A percentile compares a stretch with the other conserved stretches of the same genome.
These are phyloP conservation scores for Drosophila lowei DNA, from an alignment of 1,140 invertebrate species.

Conservation along the genomic window DNA sequence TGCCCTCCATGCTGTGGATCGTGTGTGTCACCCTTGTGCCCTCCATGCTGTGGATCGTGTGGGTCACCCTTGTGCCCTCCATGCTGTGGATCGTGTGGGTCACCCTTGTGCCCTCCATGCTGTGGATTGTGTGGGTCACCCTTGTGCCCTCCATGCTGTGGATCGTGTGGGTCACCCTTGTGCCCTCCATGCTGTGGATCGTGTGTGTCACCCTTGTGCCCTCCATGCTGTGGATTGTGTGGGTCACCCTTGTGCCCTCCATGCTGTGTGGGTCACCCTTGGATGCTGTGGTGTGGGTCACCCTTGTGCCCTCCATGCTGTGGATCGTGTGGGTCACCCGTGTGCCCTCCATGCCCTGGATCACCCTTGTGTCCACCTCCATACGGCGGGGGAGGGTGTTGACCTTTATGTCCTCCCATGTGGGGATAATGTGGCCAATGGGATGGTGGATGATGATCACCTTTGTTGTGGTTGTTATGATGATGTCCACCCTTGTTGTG, in stretches of 20 bases:
- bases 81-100: no score
- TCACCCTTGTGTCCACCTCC: conserved; percentile 4
- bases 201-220: conserved; percentile 2
- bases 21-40: no score
- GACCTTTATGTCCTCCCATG: conserved; percentile 5
- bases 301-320: conserved; percentile 2
- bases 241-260: neutral
- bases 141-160: neutral
- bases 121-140: neutral
- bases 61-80: conserved; percentile 1
- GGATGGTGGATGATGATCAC: conserved; percentile 13
- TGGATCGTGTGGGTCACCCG: neutral
- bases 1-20: neutral
- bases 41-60: no score
- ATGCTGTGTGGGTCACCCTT: neutral
- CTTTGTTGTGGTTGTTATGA: conserved; percentile 26
- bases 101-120: neutral
- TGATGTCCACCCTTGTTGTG: conserved; percentile 40
- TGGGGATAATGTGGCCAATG: neutral
- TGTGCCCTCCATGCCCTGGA: neutral
- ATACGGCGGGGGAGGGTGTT: conserved; percentile 5
- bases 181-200: no score
- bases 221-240: neutral
- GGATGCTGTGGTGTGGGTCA: neutral
- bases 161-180: neutral